Base-by-base conservation (phyloP, 1,140 invertebrate genomes). In the Orussus abietinus region DNA sequence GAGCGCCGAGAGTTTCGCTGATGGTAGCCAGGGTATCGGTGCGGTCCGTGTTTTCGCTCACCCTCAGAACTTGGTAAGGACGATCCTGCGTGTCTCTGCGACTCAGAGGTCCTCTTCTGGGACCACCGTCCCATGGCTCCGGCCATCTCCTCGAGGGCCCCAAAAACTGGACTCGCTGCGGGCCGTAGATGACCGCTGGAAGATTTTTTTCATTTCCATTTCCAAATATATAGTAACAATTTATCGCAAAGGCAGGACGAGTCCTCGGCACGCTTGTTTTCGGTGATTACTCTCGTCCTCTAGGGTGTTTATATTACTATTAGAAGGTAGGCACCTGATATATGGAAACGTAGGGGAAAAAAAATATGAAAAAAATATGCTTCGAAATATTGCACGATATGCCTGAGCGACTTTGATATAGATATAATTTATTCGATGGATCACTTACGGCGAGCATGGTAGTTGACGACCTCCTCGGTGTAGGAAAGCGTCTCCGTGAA, bases 1-100 rank as follows among this genome's bases (percentile, higher is more conserved):
- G 77, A 13, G 85, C 86, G 40, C 85, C 88, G 5, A 80, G 55
- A 3, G 78, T 80, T 48, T 80, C 77, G 3, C 75, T 72, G 33
- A 78, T 75, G 6, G 75, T 73, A 3, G 57, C 47, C 26, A 78
- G 38, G 4, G 75, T 72, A 42, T 74, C 69, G 4, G 47, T 31
- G 1, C 13, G 25, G 29, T 63, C 56, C 1, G 45, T 35, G 13
- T 55, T 55, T 20, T 42, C 26, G 43, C 21, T 62, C 53, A 4
- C 42, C 11, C 22, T 44, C 49, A 7, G 51, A 4, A 57, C 48
- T 1, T 48, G 48, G 11, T 62, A 61, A 4, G 65, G 64, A 2
- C 60, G 57, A 0, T 31, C 45, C 10, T 69, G 59, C 5, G 47
- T 59, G 12, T 71, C 64, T 4, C 66, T 46, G 5, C 68, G 60